Percentiles rank a stretch among this genome's conserved stretches.
Evolutionary conservation across 2,888 invertebrate species (phyloP).

Genomic region (Acleris emargana): DNA sequence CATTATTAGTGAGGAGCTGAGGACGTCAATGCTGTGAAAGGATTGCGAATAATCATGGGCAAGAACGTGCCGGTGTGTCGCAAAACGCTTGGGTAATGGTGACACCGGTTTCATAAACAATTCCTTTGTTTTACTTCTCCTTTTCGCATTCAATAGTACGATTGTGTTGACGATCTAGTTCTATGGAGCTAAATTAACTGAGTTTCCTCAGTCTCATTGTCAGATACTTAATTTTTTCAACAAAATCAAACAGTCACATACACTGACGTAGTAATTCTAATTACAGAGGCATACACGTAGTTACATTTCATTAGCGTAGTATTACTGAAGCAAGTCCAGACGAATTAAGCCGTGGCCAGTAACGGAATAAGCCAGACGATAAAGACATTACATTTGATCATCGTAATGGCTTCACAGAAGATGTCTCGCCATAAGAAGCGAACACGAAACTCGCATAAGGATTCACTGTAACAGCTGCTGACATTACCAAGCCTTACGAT

Average conservation of each 20-base stretch:
- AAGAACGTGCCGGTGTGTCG: conserved; percentile 73
- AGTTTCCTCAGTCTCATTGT: not conserved
- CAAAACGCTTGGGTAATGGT: conserved; percentile 68
- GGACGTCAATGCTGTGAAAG: conserved; percentile 61
- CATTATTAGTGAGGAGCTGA: conserved; percentile 12
- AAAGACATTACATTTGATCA: conserved; percentile 31
- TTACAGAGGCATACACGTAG: too few species aligned
- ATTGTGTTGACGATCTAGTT: conserved; percentile 17
- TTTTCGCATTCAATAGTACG: conserved; percentile 43
- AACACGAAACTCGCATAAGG: conserved; percentile 29
- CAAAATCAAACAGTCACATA: not conserved
- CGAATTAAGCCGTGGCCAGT: conserved; percentile 10
- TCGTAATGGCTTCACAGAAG: conserved; percentile 33
- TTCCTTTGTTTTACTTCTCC: conserved; percentile 44
- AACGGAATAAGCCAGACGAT: conserved; percentile 5
- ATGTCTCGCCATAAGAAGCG: conserved; percentile 18
- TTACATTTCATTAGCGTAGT: not conserved
- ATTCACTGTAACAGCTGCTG: conserved; percentile 36
- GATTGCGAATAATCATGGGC: conserved; percentile 67
- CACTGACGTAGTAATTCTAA: not conserved
- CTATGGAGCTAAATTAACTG: not conserved
- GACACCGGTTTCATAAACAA: conserved; percentile 65
- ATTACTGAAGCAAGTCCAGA: conserved; percentile 5
- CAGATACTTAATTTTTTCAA: not conserved
- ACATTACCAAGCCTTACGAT: conserved; percentile 49